Evolutionary conservation across 2,113 vertebrate species (phyloP), one percentile per base, ranked within the genome.

Genomic region (Ia io): DNA sequence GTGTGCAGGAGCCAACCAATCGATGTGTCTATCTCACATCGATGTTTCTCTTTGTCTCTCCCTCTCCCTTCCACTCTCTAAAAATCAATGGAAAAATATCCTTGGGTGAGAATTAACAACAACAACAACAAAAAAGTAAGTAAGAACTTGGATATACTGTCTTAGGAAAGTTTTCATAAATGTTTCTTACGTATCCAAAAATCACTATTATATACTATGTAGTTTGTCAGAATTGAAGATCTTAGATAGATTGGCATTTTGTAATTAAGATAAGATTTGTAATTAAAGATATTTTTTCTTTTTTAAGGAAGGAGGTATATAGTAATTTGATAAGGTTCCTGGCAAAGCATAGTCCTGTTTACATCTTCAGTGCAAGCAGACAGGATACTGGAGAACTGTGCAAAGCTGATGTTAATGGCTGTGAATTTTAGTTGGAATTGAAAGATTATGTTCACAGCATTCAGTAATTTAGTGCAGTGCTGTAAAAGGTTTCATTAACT

Each of bases 241-340:
- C 8, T 13, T 71, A 22, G 16, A 42, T 77, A 82, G 73, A 71
- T 42, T 56, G 78, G 6, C 82, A 76, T 92, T 84, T 95, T 49
- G 9, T 94, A 94, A 77, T 94, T 88, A n/a, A 76, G 71, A 30
- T 74, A 74, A 76, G 28, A 77, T 77, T 77, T 77, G 47, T 77
- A 49, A 49, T 77, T 77, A 67, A 79, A 61, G 47, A 84, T 28
- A 40, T 35, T 4, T 23, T 79, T 86, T 74, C 69, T 37, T 22
- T 17, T 79, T 44, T 49, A 56, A 76, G 63, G 63, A 77, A 80
- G 42, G 61, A 61, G 37, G 28, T 93, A 0, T 65, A 47, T 88
- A 73, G 44, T 92, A 78, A 83, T 93, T 93, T 82, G 53, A 71
- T 76, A 78, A 89, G 53, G 65, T 86, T 70, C 12, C 84, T 96